Evolutionary conservation across 92 coral and sea anemone genomes (phyloP), one percentile per base, ranked within the genome.

Genomic region (Pocillopora meandrina): DNA sequence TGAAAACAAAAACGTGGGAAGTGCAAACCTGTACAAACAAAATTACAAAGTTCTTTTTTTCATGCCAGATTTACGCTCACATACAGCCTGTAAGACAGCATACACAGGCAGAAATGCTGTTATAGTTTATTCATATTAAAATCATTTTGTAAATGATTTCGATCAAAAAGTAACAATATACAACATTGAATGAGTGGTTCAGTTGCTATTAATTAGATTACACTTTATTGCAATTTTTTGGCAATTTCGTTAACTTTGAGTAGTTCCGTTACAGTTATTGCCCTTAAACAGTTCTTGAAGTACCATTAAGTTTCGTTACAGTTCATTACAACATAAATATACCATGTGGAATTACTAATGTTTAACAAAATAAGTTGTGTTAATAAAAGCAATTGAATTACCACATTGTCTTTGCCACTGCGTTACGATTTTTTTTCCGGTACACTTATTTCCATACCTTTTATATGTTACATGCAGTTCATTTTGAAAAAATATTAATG

Each of bases 81-180:
- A 60, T 60, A 60, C 64, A 60, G 14, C 64, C 64, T 60, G 64
- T 60, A 60, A 60, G 64, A 60, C 64, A 60, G 64, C 2, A 60
- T 60, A 60, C 64, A 60, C 64, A 60, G 64, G 64, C 64, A 60
- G 64, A 60, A 60, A 60, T 60, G 64, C 64, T 60, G 64, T 60
- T 60, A 60, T 60, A 60, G 64, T 60, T 60, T 60, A 60, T 60
- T 60, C 64, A 9, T 60, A 60, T 60, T 60, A 60, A 60, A 60
- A 60, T n/a, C 64, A 60, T 60, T 60, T 0, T 3, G 64, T 60
- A 60, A 60, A 60, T 60, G 64, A 60, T 60, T 60, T 60, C 64
- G 64, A 60, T 60, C 14, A 60, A 60, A 60, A 60, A 60, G 64
- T 60, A 60, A 60, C 64, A 60, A 60, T 60, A 60, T 60, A 60